These are phyloP conservation scores for Coluber constrictor DNA, from an alignment of 2,797 vertebrate genomes.

Conservation along the genomic window DNA sequence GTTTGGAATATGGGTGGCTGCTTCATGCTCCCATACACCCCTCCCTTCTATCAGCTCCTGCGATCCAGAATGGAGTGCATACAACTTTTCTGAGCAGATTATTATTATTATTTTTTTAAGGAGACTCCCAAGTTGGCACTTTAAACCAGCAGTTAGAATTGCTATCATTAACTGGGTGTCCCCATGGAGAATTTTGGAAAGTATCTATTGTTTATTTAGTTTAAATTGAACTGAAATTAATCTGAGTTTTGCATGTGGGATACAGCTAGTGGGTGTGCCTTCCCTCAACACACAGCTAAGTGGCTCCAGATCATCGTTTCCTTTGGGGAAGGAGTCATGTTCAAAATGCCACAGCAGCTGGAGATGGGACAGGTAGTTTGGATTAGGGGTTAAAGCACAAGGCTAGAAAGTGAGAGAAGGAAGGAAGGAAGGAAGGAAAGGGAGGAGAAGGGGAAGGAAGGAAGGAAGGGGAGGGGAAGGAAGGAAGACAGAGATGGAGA, in stretches of 20 bases:
- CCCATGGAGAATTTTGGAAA: not conserved
- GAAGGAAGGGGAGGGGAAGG: too few species aligned
- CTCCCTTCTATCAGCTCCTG: not conserved
- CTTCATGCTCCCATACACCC: not conserved
- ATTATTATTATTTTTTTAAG: not conserved
- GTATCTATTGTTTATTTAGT: not conserved
- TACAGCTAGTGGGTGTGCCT: not conserved
- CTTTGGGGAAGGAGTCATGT: not conserved
- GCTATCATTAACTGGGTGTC: not conserved
- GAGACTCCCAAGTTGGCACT: not conserved
- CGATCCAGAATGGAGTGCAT: not conserved
- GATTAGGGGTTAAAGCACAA: not conserved
- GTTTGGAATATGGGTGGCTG: not conserved
- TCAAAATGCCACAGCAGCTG: not conserved
- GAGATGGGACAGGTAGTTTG: not conserved
- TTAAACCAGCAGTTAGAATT: not conserved
- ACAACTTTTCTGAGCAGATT: not conserved
- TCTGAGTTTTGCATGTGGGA: not conserved
- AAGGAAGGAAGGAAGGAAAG: too few species aligned
- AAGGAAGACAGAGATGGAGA: too few species aligned
- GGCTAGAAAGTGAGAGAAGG: not conserved
- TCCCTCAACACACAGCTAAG: not conserved
- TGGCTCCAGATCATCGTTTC: not conserved
- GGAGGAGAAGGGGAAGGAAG: fast-evolving
- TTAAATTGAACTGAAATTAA: not conserved